Conservation (phyloP, 2,113 vertebrate genomes). For the Perccottus glenii region DNA sequence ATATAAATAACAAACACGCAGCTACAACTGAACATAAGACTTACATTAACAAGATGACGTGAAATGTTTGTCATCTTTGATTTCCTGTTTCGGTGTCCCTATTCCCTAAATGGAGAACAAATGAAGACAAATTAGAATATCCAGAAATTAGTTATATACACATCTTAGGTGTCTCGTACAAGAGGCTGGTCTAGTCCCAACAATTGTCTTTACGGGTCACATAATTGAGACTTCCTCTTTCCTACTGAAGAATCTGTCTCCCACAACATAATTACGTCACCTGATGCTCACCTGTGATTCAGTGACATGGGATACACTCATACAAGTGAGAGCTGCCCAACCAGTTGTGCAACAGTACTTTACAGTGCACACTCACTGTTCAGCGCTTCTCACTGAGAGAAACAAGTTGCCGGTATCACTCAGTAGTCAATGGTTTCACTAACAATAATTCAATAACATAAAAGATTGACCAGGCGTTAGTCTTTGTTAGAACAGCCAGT, state of each 20-base stretch:
- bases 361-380: conserved; percentile 5
- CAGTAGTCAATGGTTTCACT: conserved; percentile 1
- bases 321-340: conserved; percentile 27
- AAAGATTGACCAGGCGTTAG: too few relatives aligned
- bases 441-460: not conserved
- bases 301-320: not conserved
- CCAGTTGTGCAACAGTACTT: conserved; percentile 60
- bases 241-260: not conserved
- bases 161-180: too few relatives aligned
- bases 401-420: not conserved
- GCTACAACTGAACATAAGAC: conserved; percentile 15
- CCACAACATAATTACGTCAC: conserved; percentile 9
- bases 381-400: conserved; percentile 11
- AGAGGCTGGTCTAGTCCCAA: too few relatives aligned
- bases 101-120: not conserved
- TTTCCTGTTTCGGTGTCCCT: conserved; percentile 1
- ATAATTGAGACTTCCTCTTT: too few relatives aligned
- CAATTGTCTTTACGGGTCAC: too few relatives aligned
- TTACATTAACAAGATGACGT: conserved; percentile 71
- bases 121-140: not conserved
- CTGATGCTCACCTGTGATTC: not conserved
- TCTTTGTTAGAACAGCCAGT: too few relatives aligned
- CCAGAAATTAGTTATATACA: too few relatives aligned
- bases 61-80: conserved; percentile 60
- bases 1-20: too few relatives aligned